Evolutionary conservation across 2,888 invertebrate genomes (phyloP).

Genomic region (Hydraecia micacea): DNA sequence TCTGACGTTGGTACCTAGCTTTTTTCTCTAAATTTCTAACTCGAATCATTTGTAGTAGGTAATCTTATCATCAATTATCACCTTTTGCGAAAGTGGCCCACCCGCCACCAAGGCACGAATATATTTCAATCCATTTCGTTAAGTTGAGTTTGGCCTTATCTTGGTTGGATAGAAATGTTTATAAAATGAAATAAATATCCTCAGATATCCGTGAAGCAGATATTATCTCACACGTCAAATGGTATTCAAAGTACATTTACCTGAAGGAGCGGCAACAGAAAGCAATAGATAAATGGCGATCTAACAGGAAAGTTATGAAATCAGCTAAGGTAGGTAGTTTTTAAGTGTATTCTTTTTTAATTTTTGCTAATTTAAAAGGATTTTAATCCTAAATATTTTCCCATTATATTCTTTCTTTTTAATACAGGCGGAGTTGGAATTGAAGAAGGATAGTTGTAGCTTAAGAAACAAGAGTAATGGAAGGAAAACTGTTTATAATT

Average conservation of each 20-base stretch:
- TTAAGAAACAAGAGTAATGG: conserved; percentile 11
- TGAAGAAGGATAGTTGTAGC: not conserved
- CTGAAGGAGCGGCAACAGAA: conserved; percentile 79
- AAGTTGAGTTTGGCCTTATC: conserved; percentile 2
- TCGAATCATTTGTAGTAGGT: not conserved
- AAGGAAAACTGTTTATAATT: conserved; percentile 16
- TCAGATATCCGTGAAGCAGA: conserved; percentile 74
- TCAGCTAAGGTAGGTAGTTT: conserved; percentile 48
- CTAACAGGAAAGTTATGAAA: conserved; percentile 75
- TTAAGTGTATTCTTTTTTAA: not conserved
- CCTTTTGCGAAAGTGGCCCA: not conserved
- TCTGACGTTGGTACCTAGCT: not conserved
- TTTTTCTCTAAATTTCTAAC: not conserved
- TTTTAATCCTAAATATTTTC: not conserved
- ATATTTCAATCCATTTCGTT: not conserved
- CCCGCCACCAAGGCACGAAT: not conserved
- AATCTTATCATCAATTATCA: not conserved
- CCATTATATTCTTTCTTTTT: not conserved
- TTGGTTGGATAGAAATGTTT: no score
- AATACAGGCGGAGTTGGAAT: conserved; percentile 14
- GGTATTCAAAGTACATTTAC: conserved; percentile 80
- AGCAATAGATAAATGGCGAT: conserved; percentile 83
- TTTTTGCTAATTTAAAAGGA: not conserved
- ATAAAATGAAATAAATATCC: not conserved
- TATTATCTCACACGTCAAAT: conserved; percentile 77